A percentile compares a stretch with the other conserved stretches of the same genome.
These are phyloP conservation scores for Caenorhabditis sp. DNA, from an alignment of 2,888 invertebrate species.

Conservation along the genomic window DNA sequence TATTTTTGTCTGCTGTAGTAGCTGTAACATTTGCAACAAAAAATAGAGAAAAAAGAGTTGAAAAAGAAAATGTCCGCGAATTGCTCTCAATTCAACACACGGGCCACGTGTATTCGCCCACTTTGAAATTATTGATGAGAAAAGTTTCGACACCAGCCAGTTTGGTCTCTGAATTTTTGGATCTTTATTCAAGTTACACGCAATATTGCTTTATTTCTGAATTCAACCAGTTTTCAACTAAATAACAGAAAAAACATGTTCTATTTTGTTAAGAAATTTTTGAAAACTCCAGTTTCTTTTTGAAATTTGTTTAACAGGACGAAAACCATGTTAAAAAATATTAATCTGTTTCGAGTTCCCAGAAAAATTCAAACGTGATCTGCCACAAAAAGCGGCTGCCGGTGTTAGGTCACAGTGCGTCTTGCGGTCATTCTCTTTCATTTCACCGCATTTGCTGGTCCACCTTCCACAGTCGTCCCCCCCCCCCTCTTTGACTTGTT, in stretches of 20 bases:
- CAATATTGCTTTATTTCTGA: too few relatives aligned
- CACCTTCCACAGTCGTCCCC: background rate
- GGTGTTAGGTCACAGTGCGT: background rate
- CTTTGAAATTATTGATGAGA: constrained; percentile 42
- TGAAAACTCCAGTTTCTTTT: too few relatives aligned
- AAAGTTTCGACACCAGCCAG: constrained; percentile 27
- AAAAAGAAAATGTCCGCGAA: too few relatives aligned
- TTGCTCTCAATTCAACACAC: constrained; percentile 23
- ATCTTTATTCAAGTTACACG: background rate
- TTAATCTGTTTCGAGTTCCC: too few relatives aligned
- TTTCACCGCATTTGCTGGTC: background rate
- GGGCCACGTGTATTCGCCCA: constrained; percentile 17
- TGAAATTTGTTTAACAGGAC: too few relatives aligned
- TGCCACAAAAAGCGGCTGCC: background rate
- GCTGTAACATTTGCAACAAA: background rate
- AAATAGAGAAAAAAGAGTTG: constrained; percentile 13
- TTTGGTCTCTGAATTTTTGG: constrained; percentile 21
- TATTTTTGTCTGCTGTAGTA: background rate
- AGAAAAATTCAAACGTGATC: background rate
- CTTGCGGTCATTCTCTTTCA: background rate
- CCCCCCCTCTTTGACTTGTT: background rate
- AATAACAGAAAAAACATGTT: too few relatives aligned
- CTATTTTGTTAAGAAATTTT: too few relatives aligned
- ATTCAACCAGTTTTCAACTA: too few relatives aligned
- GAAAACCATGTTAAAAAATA: too few relatives aligned